Base-by-base conservation (phyloP, 2,888 invertebrate genomes). In the Ectemnius cavifrons region DNA sequence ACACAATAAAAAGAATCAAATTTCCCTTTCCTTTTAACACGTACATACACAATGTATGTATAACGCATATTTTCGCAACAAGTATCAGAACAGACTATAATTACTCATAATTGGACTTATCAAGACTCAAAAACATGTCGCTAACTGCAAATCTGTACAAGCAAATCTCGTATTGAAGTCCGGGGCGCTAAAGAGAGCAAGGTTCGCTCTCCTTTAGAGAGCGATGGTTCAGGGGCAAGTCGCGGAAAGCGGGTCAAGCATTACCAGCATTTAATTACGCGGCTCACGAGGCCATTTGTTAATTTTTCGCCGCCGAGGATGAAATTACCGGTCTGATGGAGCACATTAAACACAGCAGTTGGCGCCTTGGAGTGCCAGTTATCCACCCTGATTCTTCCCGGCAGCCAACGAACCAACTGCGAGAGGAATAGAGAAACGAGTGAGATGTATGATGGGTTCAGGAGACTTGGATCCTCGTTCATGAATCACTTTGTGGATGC, bases 211-310 rank as follows among this genome's bases (percentile, higher is more conserved):
- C 23, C 23, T 23, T 23, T 11, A 16, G 52, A 52, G 52, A 6
- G n/a, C 14, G 16, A 52, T 52, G n/a, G 37, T 14, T 6, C 52
- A 16, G 16, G 16, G 16, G 52, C 52, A 1, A 52, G 13, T 13
- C 16, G n/a, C n/a, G 16, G 52, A 5, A 37, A 23, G 16, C 49
- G 49, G 47, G 23, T 28, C 58, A 37, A 16, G 28, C 60, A 45
- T 28, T n/a, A 23, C 28, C 18, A 46, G 20, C 45, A 18, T 16
- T 69, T 63, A 45, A 58, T 63, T 63, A 63, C 63, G 63, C 14
- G 47, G 45, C 49, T 47, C 47, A 23, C 60, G 64, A 60, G 47
- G 60, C 64, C 60, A 49, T 65, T 70, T 58, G 71, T 69, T 69
- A 63, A 69, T 63, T 16, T 63, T 63, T 69, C 28, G 46, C 46